Percentiles rank a stretch among this genome's conserved stretches.
These are phyloP conservation scores for Acanthisitta chloris DNA, from an alignment of 2,113 vertebrate genomes.

Conservation along the genomic window DNA sequence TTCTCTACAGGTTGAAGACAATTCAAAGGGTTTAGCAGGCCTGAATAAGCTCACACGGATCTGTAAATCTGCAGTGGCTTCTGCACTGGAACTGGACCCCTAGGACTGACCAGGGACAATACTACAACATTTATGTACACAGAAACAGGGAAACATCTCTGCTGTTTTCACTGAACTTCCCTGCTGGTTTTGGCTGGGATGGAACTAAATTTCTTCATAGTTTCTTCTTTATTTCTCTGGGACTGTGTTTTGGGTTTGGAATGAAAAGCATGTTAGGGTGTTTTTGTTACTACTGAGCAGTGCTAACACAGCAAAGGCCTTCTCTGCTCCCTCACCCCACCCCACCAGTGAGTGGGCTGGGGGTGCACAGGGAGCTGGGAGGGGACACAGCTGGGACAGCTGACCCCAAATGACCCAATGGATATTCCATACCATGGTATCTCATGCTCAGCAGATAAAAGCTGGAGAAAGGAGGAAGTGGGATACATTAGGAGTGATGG, in stretches of 20 bases:
- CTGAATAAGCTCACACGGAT: not conserved
- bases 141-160: not conserved
- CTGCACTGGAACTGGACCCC: not conserved
- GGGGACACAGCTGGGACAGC: not conserved
- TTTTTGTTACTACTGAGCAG: not conserved
- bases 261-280: not conserved
- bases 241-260: not conserved
- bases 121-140: not conserved
- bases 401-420: not conserved
- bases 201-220: not conserved
- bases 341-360: fast-evolving
- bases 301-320: not conserved
- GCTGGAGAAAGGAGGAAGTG: not conserved
- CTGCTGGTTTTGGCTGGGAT: not conserved
- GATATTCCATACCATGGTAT: not conserved
- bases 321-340: not conserved
- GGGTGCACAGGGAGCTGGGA: not conserved
- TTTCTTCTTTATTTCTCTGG: not conserved
- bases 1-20: not conserved
- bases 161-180: not conserved
- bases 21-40: not conserved
- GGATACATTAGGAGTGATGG: not conserved
- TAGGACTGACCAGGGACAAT: not conserved
- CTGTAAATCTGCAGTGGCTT: not conserved
- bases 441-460: not conserved